phyloP scores from a whole-genome alignment of 1,140 invertebrate species.

The Heterodera carotae region DNA sequence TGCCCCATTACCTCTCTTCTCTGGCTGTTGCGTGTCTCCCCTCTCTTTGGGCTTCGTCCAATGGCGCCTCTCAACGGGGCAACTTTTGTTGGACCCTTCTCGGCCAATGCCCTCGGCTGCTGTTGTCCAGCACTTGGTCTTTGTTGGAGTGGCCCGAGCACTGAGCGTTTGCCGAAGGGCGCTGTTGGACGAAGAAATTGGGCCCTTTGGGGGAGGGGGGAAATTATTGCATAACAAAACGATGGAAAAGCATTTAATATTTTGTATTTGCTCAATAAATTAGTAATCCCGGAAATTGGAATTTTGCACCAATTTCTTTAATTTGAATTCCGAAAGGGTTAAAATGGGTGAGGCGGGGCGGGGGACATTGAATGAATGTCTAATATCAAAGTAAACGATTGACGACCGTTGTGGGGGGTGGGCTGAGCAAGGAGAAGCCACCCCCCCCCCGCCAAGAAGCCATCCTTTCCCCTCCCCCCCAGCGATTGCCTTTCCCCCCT shows the following conservation, averaged over 20 bases:
- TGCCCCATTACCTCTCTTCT: not conserved
- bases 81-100: not conserved
- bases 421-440: not conserved
- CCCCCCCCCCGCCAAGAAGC: no score
- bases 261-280: no score
- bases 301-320: no score
- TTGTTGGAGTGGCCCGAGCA: not conserved
- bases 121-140: not conserved
- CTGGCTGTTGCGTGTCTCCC: not conserved
- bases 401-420: not conserved
- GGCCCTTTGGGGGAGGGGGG: not conserved
- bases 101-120: not conserved
- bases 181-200: not conserved
- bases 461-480: not conserved
- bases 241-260: not conserved
- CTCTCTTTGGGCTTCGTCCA: not conserved
- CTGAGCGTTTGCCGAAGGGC: not conserved
- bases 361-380: not conserved
- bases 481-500: not conserved
- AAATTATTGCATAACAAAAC: not conserved
- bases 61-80: not conserved
- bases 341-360: not conserved
- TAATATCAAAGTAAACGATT: slow-evolving; percentile 2
- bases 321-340: no score
- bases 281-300: no score